Conservation (phyloP, 2,888 invertebrate genomes). For the Acheta domesticus region DNA sequence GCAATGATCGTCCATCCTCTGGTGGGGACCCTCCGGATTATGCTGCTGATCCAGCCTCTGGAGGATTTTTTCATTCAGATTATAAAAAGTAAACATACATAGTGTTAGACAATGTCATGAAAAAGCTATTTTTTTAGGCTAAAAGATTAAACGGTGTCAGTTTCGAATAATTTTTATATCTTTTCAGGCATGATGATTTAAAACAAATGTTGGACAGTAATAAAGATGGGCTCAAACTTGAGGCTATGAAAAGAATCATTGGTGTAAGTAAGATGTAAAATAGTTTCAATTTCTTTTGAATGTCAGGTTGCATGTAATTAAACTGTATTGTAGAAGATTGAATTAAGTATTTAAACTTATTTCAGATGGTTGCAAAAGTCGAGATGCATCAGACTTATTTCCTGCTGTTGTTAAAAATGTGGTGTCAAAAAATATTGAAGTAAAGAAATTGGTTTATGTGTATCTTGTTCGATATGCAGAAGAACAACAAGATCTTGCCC, state of each 20-base stretch:
- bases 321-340: background rate
- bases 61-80: conserved; percentile 86
- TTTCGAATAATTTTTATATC: too few relatives aligned
- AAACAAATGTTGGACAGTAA: conserved; percentile 98
- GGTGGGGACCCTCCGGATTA: conserved; percentile 67
- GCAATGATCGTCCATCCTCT: conserved; percentile 55
- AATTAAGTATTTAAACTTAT: background rate
- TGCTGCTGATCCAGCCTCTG: conserved; percentile 80
- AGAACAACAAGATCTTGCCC: conserved; percentile 96
- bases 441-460: conserved; percentile 98
- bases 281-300: background rate
- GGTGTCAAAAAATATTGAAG: conserved; percentile 98
- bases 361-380: conserved; percentile 92
- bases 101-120: background rate
- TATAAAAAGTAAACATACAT: conserved; percentile 73
- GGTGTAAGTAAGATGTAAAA: conserved; percentile 57
- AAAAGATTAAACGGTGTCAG: background rate
- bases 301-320: background rate
- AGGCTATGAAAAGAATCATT: conserved; percentile 99
- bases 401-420: conserved; percentile 99
- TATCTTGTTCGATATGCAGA: conserved; percentile 98
- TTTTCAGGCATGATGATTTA: conserved; percentile 81
- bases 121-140: background rate
- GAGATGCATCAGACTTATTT: conserved; percentile 95
- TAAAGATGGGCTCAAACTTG: conserved; percentile 93